These are phyloP conservation scores for Cinclus cinclus DNA, from an alignment of 2,113 vertebrate species.

Conservation along the genomic window DNA sequence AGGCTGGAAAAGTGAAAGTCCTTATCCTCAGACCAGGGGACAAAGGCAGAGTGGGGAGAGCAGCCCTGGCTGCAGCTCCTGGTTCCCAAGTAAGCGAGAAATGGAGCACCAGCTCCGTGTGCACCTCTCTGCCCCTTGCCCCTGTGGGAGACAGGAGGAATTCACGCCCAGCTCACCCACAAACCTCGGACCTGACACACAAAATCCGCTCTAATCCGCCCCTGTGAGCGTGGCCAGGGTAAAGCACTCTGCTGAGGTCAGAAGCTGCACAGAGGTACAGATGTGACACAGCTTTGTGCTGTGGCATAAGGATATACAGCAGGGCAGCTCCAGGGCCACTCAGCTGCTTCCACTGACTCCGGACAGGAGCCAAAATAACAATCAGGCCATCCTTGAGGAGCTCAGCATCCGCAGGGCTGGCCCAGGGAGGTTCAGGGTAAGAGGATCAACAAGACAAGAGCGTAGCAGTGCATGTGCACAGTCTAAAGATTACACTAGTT, in stretches of 20 bases:
- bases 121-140: accelerated
- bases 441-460: background rate
- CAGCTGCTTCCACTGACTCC: background rate
- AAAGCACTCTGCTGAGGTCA: background rate
- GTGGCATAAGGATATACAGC: accelerated
- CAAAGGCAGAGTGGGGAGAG: background rate
- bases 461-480: accelerated
- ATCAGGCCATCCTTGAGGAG: background rate
- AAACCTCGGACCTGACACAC: background rate
- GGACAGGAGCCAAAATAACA: background rate
- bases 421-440: background rate
- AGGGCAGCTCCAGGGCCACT: accelerated
- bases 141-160: background rate
- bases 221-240: background rate
- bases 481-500: slow-evolving; percentile 42
- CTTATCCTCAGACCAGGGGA: background rate
- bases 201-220: accelerated
- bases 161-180: accelerated
- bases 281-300: background rate
- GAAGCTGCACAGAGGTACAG: background rate
- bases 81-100: accelerated
- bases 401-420: background rate
- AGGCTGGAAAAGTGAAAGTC: accelerated
- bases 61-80: background rate
- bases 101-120: accelerated